A percentile compares a stretch with the other conserved stretches of the same genome.
Evolutionary conservation across 2,113 vertebrate species (phyloP).

Genomic region (Puffinus mauretanicus): DNA sequence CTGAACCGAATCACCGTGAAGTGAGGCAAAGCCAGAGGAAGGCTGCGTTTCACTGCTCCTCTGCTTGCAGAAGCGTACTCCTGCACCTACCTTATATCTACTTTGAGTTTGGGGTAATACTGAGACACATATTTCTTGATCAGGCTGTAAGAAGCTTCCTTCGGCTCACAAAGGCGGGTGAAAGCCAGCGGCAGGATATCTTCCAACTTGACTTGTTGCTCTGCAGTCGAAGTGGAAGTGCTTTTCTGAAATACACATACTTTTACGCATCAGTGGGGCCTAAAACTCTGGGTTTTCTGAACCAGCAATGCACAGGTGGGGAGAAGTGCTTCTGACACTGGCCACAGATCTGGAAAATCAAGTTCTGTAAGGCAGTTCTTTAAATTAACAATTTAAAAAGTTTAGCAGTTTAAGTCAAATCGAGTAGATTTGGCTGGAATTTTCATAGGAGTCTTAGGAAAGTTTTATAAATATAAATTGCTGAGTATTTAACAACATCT

Average conservation of each 20-base stretch:
- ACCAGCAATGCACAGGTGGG: not conserved
- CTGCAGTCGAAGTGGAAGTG: constrained; percentile 31
- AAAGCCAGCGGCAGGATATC: constrained; percentile 94
- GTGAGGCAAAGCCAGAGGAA: not conserved
- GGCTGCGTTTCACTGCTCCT: not conserved
- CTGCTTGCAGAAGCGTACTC: not conserved
- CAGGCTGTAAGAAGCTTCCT: constrained; percentile 95
- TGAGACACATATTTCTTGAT: constrained; percentile 97
- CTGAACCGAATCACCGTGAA: rapidly evolving
- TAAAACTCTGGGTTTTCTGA: not conserved
- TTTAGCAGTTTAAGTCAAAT: not conserved
- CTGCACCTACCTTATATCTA: constrained; percentile 84
- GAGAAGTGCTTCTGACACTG: not conserved
- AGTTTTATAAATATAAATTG: not conserved
- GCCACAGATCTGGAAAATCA: not conserved
- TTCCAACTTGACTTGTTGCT: constrained; percentile 87
- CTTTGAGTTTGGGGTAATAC: constrained; percentile 92
- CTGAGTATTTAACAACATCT: not conserved
- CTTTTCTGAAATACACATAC: constrained; percentile 76
- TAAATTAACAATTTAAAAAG: not conserved
- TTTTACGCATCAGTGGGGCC: not conserved
- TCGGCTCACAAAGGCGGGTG: constrained; percentile 95
- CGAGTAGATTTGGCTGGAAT: not conserved
- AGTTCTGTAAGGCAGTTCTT: not conserved
- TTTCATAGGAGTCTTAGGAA: not conserved